phyloP scores from a whole-genome alignment of 2,888 invertebrate genomes.

The Drosophila leonis region DNA sequence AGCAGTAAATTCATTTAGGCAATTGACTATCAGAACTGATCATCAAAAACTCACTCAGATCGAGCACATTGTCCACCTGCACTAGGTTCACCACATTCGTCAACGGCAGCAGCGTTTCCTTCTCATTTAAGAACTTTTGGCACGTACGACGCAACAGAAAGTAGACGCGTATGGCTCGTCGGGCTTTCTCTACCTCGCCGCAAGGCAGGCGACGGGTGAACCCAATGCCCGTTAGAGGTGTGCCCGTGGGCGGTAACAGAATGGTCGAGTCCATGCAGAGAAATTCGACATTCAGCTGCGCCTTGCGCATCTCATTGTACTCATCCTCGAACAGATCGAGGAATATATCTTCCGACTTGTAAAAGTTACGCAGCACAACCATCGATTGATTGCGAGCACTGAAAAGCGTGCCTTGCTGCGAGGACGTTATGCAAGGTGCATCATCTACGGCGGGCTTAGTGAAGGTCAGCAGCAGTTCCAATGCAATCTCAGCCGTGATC shows the following conservation, averaged over 20 bases:
- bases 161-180: conserved; percentile 96
- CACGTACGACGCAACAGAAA: conserved; percentile 94
- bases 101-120: conserved; percentile 94
- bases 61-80: conserved; percentile 96
- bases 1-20: conserved; percentile 43
- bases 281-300: conserved; percentile 95
- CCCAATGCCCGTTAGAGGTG: conserved; percentile 97
- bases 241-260: conserved; percentile 96
- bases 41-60: conserved; percentile 92
- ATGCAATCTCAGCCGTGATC: conserved; percentile 95
- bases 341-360: conserved; percentile 99
- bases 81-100: conserved; percentile 95
- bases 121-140: conserved; percentile 91
- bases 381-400: conserved; percentile 93
- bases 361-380: conserved; percentile 94
- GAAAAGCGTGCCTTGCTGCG: conserved; percentile 87
- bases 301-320: conserved; percentile 95
- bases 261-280: conserved; percentile 98
- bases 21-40: neutral
- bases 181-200: conserved; percentile 96
- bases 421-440: conserved; percentile 84
- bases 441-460: conserved; percentile 83
- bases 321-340: conserved; percentile 99
- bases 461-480: conserved; percentile 91
- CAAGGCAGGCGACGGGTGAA: conserved; percentile 97